Evolutionary conservation across 2,113 vertebrate species (phyloP).

Genomic region (Vulpes lagopus): DNA sequence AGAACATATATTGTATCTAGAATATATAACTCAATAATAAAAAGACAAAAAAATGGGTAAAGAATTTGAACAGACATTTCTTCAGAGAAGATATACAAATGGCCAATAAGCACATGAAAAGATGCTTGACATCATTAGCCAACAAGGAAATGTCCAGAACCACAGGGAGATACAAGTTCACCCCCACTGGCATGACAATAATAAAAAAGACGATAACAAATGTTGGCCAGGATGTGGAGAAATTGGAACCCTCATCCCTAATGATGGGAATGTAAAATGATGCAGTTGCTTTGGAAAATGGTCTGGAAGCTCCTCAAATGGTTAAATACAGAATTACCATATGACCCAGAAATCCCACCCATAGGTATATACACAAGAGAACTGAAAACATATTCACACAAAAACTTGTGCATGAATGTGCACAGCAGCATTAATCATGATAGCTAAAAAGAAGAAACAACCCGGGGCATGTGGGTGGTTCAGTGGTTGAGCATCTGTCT

Average conservation of each 20-base stretch:
- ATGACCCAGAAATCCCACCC: background rate
- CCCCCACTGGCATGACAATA: background rate
- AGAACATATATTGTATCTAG: background rate
- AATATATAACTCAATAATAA: conserved; percentile 20
- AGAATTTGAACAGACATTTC: background rate
- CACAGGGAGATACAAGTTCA: background rate
- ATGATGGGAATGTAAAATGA: background rate
- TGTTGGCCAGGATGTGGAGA: background rate
- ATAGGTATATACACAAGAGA: background rate
- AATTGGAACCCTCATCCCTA: background rate
- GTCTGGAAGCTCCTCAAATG: background rate
- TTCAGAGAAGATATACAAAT: background rate
- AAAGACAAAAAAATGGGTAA: background rate
- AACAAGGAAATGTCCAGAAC: background rate
- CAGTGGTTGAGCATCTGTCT: too few species aligned
- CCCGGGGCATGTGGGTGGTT: too few species aligned
- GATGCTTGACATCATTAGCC: background rate
- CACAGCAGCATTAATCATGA: background rate
- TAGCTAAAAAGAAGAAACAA: background rate
- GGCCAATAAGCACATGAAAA: background rate
- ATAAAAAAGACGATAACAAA: background rate
- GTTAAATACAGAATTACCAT: background rate
- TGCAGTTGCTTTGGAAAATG: background rate
- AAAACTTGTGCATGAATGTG: background rate
- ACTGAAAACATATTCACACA: background rate